phyloP scores from a whole-genome alignment of 1,140 invertebrate genomes.

The Drosophila teissieri region DNA sequence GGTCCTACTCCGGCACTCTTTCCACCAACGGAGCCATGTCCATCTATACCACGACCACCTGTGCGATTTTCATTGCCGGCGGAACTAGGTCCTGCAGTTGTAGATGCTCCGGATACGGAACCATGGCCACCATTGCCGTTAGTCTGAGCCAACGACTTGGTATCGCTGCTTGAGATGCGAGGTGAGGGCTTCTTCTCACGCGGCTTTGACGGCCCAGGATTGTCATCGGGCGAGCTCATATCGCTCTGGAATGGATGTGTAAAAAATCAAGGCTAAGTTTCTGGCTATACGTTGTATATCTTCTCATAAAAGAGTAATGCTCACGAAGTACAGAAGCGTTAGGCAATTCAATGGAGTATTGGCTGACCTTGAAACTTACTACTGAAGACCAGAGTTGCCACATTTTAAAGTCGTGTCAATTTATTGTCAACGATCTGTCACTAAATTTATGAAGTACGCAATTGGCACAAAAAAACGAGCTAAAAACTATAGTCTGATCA shows the following conservation, averaged over 20 bases:
- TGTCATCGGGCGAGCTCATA: constrained; percentile 44
- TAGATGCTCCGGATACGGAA: too few species aligned
- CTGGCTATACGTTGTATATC: too few species aligned
- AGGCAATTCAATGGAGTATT: too few species aligned
- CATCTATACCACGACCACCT: neutral
- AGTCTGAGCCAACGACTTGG: neutral
- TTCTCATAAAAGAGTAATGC: too few species aligned
- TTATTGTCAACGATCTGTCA: too few species aligned
- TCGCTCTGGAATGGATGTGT: neutral
- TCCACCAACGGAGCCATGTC: neutral
- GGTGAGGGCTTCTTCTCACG: neutral
- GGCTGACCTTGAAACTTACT: too few species aligned
- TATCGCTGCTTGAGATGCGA: constrained; percentile 14
- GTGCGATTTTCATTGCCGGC: neutral
- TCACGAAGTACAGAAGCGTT: too few species aligned
- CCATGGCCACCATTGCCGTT: constrained; percentile 16
- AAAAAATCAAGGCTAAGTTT: neutral
- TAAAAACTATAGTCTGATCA: too few species aligned
- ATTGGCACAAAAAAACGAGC: too few species aligned
- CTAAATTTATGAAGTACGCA: too few species aligned
- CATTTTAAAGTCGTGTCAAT: too few species aligned
- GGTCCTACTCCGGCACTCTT: neutral
- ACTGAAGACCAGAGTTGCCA: too few species aligned
- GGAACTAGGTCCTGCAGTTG: neutral
- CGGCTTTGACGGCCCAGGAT: constrained; percentile 5